These are phyloP conservation scores for Ophion ellenae DNA, from an alignment of 2,888 invertebrate species.

Conservation along the genomic window DNA sequence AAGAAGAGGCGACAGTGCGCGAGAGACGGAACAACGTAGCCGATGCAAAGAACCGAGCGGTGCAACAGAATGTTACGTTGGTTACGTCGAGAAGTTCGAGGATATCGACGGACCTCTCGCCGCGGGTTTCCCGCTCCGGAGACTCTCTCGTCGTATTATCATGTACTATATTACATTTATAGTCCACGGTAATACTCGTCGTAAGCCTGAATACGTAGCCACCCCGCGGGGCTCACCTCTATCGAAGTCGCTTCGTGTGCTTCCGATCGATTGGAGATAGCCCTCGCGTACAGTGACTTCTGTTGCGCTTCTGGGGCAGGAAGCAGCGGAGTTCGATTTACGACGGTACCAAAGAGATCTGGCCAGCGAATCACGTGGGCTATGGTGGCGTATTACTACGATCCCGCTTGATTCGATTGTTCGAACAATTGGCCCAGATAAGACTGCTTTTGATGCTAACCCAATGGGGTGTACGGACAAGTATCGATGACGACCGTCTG, in stretches of 20 bases:
- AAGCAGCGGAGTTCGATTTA: constrained; percentile 62
- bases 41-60: constrained; percentile 23
- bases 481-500: not conserved
- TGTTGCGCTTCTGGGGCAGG: constrained; percentile 62
- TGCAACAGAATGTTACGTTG: constrained; percentile 41
- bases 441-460: not conserved
- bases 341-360: constrained; percentile 31
- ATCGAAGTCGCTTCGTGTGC: constrained; percentile 47
- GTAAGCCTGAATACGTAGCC: constrained; percentile 25
- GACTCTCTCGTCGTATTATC: constrained; percentile 40
- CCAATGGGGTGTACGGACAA: not conserved
- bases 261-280: constrained; percentile 66
- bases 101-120: constrained; percentile 57
- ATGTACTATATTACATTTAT: constrained; percentile 58
- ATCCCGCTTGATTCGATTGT: constrained; percentile 37
- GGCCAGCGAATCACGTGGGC: constrained; percentile 39
- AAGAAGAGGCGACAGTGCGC: constrained; percentile 22
- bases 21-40: constrained; percentile 13
- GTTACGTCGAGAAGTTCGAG: constrained; percentile 37
- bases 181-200: constrained; percentile 33
- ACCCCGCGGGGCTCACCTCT: constrained; percentile 51
- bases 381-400: constrained; percentile 42
- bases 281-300: constrained; percentile 51
- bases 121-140: constrained; percentile 23
- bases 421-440: constrained; percentile 14